Conservation (phyloP, 2,888 invertebrate genomes). For the Microctonus brassicae region DNA sequence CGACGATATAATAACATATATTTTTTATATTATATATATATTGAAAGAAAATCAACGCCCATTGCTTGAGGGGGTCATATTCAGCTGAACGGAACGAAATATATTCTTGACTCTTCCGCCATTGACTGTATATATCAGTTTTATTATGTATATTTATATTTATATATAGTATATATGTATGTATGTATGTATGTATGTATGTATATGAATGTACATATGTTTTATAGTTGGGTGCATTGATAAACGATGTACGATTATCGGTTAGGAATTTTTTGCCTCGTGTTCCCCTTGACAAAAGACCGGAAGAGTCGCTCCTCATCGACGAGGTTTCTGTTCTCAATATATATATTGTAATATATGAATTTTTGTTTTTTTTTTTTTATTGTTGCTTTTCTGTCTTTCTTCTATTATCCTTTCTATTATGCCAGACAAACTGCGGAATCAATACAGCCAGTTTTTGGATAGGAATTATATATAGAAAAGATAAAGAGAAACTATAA, state of each 20-base stretch:
- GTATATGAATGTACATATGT: neutral
- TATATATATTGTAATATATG: too few relatives aligned
- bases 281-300: slow-evolving; percentile 38
- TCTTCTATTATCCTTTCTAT: neutral
- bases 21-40: neutral
- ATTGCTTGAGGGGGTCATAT: slow-evolving; percentile 6
- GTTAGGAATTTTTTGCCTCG: slow-evolving; percentile 33
- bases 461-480: neutral
- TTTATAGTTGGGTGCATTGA: slow-evolving; percentile 43
- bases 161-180: too few relatives aligned
- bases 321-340: neutral
- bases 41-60: neutral
- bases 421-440: neutral
- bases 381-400: neutral
- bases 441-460: neutral
- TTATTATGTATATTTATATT: neutral
- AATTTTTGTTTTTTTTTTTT: too few relatives aligned
- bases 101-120: slow-evolving; percentile 11
- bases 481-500: neutral
- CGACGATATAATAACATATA: neutral
- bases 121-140: neutral
- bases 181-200: too few relatives aligned
- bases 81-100: slow-evolving; percentile 17
- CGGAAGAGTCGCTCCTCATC: slow-evolving; percentile 38
- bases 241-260: slow-evolving; percentile 46